A percentile compares a stretch with the other conserved stretches of the same genome.
Conservation (phyloP, 2,113 vertebrate genomes). For the Pomatostomus ruficeps region DNA sequence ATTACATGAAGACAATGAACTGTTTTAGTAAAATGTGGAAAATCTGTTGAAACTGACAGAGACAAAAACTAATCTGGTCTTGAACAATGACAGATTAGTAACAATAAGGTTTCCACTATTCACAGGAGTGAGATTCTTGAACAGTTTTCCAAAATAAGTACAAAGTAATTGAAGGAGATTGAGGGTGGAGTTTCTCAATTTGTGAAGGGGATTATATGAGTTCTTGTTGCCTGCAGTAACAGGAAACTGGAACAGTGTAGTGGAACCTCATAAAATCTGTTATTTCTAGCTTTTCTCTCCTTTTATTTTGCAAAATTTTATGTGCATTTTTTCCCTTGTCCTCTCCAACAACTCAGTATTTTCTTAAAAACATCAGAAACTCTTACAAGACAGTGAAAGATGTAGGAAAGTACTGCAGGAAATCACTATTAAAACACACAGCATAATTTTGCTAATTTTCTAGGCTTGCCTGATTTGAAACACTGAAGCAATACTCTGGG, state of each 20-base stretch:
- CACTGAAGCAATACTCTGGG: not conserved
- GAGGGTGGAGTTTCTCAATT: not conserved
- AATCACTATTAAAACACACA: not conserved
- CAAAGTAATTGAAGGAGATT: not conserved
- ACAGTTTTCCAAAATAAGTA: not conserved
- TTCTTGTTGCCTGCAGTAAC: not conserved
- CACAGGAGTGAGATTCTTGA: not conserved
- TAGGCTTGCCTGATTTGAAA: not conserved
- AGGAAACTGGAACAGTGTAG: not conserved
- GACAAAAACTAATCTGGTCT: not conserved
- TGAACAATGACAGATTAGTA: not conserved
- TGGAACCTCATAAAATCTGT: not conserved
- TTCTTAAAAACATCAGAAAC: not conserved
- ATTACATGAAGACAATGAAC: not conserved
- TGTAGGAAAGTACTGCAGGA: not conserved
- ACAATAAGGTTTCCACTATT: not conserved
- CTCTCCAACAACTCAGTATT: not conserved
- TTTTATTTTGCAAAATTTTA: not conserved
- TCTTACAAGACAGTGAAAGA: not conserved
- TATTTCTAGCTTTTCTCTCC: not conserved
- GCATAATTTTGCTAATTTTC: not conserved
- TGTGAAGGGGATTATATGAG: not conserved
- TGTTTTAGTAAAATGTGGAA: not conserved
- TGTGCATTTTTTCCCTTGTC: not conserved
- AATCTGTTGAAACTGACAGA: not conserved